Evolutionary conservation across 1,140 invertebrate species (phyloP).

Genomic region (Tyrophagus putrescentiae): DNA sequence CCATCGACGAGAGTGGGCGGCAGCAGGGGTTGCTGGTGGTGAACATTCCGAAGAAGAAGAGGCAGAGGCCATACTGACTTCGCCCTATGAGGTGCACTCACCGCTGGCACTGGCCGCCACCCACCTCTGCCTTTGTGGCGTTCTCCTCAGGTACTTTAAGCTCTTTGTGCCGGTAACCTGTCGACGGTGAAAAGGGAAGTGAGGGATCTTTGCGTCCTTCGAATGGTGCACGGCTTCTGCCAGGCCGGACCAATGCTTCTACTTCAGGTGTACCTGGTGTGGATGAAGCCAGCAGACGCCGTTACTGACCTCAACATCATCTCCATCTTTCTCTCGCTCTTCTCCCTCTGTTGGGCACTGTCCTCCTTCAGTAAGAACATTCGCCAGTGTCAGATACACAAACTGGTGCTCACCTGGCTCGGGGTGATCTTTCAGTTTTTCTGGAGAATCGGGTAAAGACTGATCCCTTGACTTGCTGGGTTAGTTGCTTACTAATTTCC

Average conservation of each 20-base stretch:
- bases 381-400: slow-evolving; percentile 58
- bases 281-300: slow-evolving; percentile 37
- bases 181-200: slow-evolving; percentile 67
- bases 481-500: too few species aligned
- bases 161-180: slow-evolving; percentile 68
- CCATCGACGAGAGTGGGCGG: background rate
- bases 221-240: slow-evolving; percentile 68
- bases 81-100: background rate
- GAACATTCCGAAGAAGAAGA: background rate
- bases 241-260: slow-evolving; percentile 72
- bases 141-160: slow-evolving; percentile 74
- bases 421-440: slow-evolving; percentile 66
- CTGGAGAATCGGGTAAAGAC: slow-evolving; percentile 46
- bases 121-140: slow-evolving; percentile 60
- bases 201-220: slow-evolving; percentile 54
- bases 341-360: slow-evolving; percentile 74
- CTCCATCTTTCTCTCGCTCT: slow-evolving; percentile 60
- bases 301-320: slow-evolving; percentile 61
- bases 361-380: slow-evolving; percentile 78
- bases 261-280: slow-evolving; percentile 56
- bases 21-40: too few species aligned
- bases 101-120: slow-evolving; percentile 33
- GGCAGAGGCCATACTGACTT: background rate
- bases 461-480: background rate
- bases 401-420: slow-evolving; percentile 68